Percentiles rank a stretch among this genome's conserved stretches.
phyloP scores from a whole-genome alignment of 2,113 vertebrate species.

The Onychorhynchus coronatus region DNA sequence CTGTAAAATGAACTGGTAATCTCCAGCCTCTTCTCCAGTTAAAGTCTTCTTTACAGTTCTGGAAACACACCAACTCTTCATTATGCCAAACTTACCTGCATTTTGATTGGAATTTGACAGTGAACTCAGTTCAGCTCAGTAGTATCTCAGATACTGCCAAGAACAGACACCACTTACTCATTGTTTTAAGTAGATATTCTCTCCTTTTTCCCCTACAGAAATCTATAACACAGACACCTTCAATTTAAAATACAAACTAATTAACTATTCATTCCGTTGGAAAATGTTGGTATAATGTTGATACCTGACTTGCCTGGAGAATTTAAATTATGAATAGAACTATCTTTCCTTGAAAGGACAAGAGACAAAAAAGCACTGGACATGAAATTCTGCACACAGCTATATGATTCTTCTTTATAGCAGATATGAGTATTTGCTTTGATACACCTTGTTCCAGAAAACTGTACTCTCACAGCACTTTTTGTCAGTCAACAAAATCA shows the following conservation, averaged over 20 bases:
- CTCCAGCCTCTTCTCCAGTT: constrained; percentile 34
- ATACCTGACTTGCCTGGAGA: constrained; percentile 59
- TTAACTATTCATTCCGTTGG: constrained; percentile 54
- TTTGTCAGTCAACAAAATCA: not conserved
- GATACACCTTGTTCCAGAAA: not conserved
- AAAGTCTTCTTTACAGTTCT: constrained; percentile 31
- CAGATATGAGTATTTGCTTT: not conserved
- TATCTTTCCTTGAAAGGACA: constrained; percentile 27
- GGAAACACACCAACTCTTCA: constrained; percentile 55
- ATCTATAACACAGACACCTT: constrained; percentile 52
- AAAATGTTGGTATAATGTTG: constrained; percentile 55
- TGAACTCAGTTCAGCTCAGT: not conserved
- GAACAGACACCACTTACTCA: not conserved
- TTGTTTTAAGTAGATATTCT: constrained; percentile 31
- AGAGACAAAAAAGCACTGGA: not conserved
- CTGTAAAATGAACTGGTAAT: constrained; percentile 59
- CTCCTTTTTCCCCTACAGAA: constrained; percentile 43
- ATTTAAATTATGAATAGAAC: constrained; percentile 54
- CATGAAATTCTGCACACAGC: not conserved
- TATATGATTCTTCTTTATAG: constrained; percentile 5
- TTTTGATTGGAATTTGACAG: constrained; percentile 55
- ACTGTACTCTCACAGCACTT: not conserved
- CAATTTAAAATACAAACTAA: constrained; percentile 65
- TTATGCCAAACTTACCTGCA: constrained; percentile 19
- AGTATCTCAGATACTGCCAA: not conserved